A percentile compares a stretch with the other conserved stretches of the same genome.
Evolutionary conservation across 1,140 invertebrate genomes (phyloP).

Genomic region (Formica selysi): DNA sequence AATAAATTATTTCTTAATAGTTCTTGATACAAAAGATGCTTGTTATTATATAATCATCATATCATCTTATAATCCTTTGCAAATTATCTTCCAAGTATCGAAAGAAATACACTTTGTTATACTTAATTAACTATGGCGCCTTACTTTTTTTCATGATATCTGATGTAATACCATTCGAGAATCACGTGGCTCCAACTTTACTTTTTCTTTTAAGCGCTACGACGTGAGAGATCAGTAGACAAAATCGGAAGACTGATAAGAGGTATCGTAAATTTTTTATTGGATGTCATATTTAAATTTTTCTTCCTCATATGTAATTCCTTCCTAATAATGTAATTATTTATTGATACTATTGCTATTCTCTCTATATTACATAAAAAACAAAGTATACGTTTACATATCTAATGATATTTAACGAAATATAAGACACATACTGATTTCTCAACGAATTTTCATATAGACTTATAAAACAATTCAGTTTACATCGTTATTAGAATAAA

Average conservation of each 20-base stretch:
- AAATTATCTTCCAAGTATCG: not conserved
- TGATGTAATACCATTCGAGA: constrained; percentile 31
- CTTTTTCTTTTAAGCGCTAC: constrained; percentile 22
- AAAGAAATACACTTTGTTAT: not conserved
- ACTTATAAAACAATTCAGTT: too few species aligned
- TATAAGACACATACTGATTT: constrained; percentile 3
- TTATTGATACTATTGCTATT: constrained; percentile 3
- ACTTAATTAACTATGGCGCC: constrained; percentile 1
- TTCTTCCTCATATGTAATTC: not conserved
- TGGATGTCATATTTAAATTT: not conserved
- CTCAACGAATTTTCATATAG: not conserved
- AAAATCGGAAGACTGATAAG: constrained; percentile 30
- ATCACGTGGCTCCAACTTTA: constrained; percentile 23
- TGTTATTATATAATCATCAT: not conserved
- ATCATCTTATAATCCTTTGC: not conserved
- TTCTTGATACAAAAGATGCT: not conserved
- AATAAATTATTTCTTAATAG: not conserved
- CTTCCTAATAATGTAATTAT: not conserved
- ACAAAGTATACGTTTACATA: not conserved
- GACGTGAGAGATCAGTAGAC: not conserved
- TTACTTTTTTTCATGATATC: constrained; percentile 9
- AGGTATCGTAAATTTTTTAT: constrained; percentile 17
- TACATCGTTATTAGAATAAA: too few species aligned
- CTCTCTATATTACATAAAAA: constrained; percentile 42
- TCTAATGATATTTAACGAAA: not conserved